Evolutionary conservation across 2,797 vertebrate genomes (phyloP), one percentile per base, ranked within the genome.

Genomic region (Syngnathus acus): DNA sequence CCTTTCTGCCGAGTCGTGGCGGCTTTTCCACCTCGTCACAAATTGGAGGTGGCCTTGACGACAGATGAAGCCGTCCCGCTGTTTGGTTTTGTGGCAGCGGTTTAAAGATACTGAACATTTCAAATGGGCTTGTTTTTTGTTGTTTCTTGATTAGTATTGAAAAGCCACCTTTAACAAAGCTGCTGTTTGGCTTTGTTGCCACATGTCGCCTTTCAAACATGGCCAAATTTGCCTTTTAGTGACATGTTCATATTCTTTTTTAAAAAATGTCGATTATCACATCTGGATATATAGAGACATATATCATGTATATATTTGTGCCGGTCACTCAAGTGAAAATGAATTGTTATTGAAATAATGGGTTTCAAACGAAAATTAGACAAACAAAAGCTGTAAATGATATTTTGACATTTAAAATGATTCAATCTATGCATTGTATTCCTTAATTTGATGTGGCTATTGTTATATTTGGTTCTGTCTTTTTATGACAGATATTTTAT

Each of bases 371-470:
- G 76, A 77, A 79, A 86, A 86, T 74, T 76, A 79, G 81, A 82
- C 78, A 26, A 84, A 79, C 80, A 82, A 78, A 87, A 26, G 83
- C 77, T 90, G 78, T 90, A 93, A 92, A 88, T 90, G 81, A 91
- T 90, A 92, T 92, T 90, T 90, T 14, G 91, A 91, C 94, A 91
- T 93, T 92, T 91, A 83, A 89, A 86, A 91, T 92, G 88, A 90
- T 91, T 91, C 83, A 91, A 94, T 91, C 95, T 96, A 95, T 94
- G 94, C 94, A 96, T 94, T 91, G 89, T 92, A 93, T 91, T 91
- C 82, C 90, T 93, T 92, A 91, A 90, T 90, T 92, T 91, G 89
- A 85, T 90, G 87, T 90, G 84, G 87, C 87, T 91, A 84, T 93
- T 90, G 88, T 92, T 85, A 21, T 51, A 51, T 51, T 51, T 51